A percentile compares a stretch with the other conserved stretches of the same genome.
Conservation (phyloP, 30 jellyfish, hydroid and myxozoan species). For the Aurelia sp. region DNA sequence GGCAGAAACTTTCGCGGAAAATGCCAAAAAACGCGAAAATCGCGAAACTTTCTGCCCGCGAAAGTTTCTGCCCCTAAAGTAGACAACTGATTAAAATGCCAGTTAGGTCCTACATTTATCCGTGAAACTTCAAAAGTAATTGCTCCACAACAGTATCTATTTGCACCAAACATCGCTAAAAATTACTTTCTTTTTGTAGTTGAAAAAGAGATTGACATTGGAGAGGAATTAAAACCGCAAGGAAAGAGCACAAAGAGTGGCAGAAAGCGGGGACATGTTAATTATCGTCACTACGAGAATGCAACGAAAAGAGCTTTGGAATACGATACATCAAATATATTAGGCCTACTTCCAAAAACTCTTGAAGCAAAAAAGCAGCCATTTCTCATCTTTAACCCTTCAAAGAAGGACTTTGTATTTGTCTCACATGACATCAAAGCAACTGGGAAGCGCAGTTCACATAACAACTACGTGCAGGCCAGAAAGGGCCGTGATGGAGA, state of each 20-base stretch:
- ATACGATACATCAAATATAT: slow-evolving; percentile 27
- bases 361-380: slow-evolving; percentile 9
- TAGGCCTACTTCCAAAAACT: slow-evolving; percentile 23
- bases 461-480: slow-evolving; percentile 19
- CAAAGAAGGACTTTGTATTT: background rate
- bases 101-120: no score
- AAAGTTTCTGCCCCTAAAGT: no score
- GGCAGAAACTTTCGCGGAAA: no score
- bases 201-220: no score
- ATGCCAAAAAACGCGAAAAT: no score
- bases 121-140: no score
- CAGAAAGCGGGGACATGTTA: slow-evolving; percentile 6
- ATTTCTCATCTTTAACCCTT: slow-evolving; percentile 5
- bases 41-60: no score
- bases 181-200: no score
- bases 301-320: slow-evolving; percentile 1
- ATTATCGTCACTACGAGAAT: background rate
- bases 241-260: slow-evolving; percentile 10
- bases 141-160: no score
- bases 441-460: background rate
- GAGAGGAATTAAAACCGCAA: background rate
- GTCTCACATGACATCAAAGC: slow-evolving; percentile 30
- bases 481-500: slow-evolving; percentile 10
- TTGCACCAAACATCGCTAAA: no score
- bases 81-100: no score